These are phyloP conservation scores for Holcopasites calliopsidis DNA, from an alignment of 1,140 invertebrate species.

Conservation along the genomic window DNA sequence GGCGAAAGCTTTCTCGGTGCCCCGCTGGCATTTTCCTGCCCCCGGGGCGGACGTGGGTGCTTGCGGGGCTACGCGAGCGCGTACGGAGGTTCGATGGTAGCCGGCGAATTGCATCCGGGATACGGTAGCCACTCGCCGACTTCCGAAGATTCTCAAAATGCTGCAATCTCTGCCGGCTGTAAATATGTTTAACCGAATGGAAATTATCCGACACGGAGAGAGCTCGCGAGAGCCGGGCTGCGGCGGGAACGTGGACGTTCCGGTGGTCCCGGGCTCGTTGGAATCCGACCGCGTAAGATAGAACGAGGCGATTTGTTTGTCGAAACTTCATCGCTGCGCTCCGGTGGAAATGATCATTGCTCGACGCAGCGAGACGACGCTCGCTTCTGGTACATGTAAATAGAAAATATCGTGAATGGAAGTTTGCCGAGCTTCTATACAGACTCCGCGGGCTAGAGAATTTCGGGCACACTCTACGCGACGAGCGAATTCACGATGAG, in stretches of 20 bases:
- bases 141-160: constrained; percentile 46
- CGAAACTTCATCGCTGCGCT: neutral
- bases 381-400: neutral
- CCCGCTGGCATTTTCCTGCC: constrained; percentile 28
- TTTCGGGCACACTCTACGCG: neutral
- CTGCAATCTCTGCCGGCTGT: constrained; percentile 23
- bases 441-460: neutral
- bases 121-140: neutral
- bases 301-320: neutral
- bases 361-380: neutral
- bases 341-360: neutral
- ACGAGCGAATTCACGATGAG: neutral
- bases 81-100: constrained; percentile 16
- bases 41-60: neutral
- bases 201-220: constrained; percentile 44
- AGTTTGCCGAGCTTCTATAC: neutral
- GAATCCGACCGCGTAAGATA: constrained; percentile 15
- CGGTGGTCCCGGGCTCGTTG: neutral
- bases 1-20: constrained; percentile 24
- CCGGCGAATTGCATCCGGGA: neutral
- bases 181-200: constrained; percentile 58
- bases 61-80: constrained; percentile 25
- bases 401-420: constrained; percentile 16
- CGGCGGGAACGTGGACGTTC: neutral
- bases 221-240: neutral